Evolutionary conservation across 2,888 invertebrate genomes (phyloP), one percentile per base, ranked within the genome.

Genomic region (Thymelicus sylvestris): DNA sequence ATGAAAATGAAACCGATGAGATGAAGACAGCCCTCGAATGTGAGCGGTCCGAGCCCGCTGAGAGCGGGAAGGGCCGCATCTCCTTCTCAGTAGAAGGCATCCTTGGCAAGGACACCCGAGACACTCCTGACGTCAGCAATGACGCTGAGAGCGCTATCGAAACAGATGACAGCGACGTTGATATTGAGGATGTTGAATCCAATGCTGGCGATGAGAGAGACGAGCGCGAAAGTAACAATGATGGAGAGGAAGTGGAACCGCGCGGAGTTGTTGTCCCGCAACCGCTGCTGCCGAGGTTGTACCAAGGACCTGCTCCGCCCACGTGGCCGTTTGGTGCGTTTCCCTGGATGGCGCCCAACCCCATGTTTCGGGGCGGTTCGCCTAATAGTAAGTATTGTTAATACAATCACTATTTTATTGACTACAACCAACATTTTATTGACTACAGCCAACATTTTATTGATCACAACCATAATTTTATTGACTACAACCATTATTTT

Each of bases 11-110:
- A 78, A 86, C 85, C 83, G 86, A 90, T 92, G 93, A 93, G 84
- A 93, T 93, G 93, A 93, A 93, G 92, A 93, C 93, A 77, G 86
- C 93, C 90, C 89, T 93, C 82, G 93, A 93, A 86, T 91, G 91
- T 86, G 93, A 93, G 85, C 90, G 92, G 81, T 86, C 90, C 77
- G 93, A 93, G 75, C 85, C 91, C 89, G 91, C 92, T 78, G 92
- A 92, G 65, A 89, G 84, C 81, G 89, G 95, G 75, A 95, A 95
- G 83, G 94, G 95, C 78, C 95, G 96, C 79, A 96, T 96, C 82
- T 96, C 96, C 74, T 96, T 96, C 86, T 96, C 96, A 89, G 96
- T 96, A 63, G 96, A 96, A 86, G 95, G 96, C 0, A 83, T 96
- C 31, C 84, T 96, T 48, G 90, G 92, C 39, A 85, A 91, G 77